phyloP scores from a whole-genome alignment of 2,797 vertebrate species.

The Harpagifer antarcticus region DNA sequence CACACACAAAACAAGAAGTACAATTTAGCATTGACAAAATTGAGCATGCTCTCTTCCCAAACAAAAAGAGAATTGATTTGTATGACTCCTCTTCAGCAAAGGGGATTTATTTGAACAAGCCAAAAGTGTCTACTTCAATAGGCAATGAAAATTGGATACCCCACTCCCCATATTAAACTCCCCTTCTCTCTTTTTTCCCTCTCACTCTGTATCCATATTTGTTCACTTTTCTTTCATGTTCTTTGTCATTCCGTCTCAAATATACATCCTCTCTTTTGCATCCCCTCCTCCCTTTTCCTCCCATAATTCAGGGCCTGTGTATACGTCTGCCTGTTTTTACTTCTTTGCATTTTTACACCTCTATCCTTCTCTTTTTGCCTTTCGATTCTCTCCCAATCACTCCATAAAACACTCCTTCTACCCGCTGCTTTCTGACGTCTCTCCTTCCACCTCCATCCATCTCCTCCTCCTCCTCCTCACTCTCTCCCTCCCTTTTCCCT shows the following conservation, averaged over 20 bases:
- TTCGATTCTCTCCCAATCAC: conserved; percentile 75
- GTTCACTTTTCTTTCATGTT: conserved; percentile 63
- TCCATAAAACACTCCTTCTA: conserved; percentile 81
- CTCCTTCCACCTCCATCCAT: conserved; percentile 76
- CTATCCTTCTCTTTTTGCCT: conserved; percentile 65
- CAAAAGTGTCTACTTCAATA: conserved; percentile 69
- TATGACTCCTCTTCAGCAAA: conserved; percentile 66
- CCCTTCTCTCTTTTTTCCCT: conserved; percentile 13
- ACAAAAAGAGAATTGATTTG: conserved; percentile 75
- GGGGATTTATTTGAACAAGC: conserved; percentile 72
- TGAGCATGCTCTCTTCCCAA: conserved; percentile 55
- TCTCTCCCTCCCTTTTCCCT: conserved; percentile 40
- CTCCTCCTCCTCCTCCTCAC: conserved; percentile 65
- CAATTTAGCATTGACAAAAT: conserved; percentile 54
- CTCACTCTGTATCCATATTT: conserved; percentile 48
- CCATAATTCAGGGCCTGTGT: conserved; percentile 32
- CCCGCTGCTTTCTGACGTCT: conserved; percentile 75
- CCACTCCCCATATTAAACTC: conserved; percentile 32
- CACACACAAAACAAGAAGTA: conserved; percentile 37
- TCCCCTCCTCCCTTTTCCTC: background rate
- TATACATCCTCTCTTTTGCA: conserved; percentile 10
- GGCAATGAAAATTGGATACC: conserved; percentile 59
- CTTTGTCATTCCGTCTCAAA: conserved; percentile 43
- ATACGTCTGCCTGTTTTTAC: conserved; percentile 42
- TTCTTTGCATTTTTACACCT: conserved; percentile 68